Conservation (phyloP, 2,113 vertebrate species). For the Xenotilapia flavipinnis region DNA sequence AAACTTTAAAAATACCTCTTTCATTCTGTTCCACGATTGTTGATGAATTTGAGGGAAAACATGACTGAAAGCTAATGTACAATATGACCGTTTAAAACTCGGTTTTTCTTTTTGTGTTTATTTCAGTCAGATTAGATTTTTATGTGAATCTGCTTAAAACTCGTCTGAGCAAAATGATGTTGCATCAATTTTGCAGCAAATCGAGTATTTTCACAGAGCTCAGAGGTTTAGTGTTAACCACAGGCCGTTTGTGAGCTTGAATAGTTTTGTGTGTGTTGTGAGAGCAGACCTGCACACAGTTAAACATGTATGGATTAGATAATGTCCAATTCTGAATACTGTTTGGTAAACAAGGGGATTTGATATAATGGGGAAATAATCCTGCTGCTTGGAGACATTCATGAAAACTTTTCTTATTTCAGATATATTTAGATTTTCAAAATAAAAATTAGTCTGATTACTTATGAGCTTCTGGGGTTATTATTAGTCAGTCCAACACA, state of each 20-base stretch:
- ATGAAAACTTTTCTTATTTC: neutral
- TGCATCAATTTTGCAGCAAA: neutral
- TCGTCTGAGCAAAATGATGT: neutral
- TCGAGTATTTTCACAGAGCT: neutral
- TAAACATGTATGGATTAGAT: neutral
- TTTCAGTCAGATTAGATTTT: neutral
- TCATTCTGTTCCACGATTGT: neutral
- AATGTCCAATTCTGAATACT: neutral
- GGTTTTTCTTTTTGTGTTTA: neutral
- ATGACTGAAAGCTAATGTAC: neutral
- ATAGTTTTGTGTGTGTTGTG: neutral
- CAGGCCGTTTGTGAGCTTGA: neutral
- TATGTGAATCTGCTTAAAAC: neutral
- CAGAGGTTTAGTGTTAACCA: neutral
- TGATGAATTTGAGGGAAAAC: neutral
- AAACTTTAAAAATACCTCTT: neutral
- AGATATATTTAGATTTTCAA: neutral
- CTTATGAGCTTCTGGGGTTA: neutral
- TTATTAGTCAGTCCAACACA: neutral
- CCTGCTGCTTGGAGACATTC: neutral
- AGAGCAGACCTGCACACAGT: neutral
- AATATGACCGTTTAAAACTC: rapidly evolving
- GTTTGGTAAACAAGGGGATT: neutral
- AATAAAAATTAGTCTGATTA: neutral
- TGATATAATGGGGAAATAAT: neutral